Percentiles rank a stretch among this genome's conserved stretches.
Evolutionary conservation across 2,888 invertebrate genomes (phyloP).

Genomic region (Yponomeuta evonymella): DNA sequence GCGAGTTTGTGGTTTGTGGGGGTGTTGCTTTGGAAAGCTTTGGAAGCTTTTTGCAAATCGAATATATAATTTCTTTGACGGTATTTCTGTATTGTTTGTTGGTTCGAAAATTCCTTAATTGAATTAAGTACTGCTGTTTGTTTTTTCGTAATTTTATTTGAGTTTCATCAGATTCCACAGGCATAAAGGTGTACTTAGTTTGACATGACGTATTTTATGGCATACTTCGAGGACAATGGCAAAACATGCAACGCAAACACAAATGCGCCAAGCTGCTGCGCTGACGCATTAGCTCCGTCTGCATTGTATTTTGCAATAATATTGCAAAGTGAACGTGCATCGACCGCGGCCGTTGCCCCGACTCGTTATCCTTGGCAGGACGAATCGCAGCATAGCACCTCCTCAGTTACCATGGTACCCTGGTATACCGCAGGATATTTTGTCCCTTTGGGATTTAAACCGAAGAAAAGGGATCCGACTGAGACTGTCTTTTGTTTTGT

Average conservation of each 20-base stretch:
- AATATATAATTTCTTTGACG: too few species aligned
- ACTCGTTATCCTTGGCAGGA: slow-evolving; percentile 66
- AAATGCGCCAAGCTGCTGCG: not conserved
- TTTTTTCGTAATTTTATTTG: too few species aligned
- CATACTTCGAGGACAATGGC: not conserved
- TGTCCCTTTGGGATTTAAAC: slow-evolving; percentile 72
- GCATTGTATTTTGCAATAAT: slow-evolving; percentile 1
- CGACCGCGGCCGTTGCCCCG: slow-evolving; percentile 51
- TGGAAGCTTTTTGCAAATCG: too few species aligned
- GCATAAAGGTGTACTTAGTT: too few species aligned
- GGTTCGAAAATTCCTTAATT: too few species aligned
- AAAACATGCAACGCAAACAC: not conserved
- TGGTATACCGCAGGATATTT: slow-evolving; percentile 75
- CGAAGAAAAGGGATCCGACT: slow-evolving; percentile 6
- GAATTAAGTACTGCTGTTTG: too few species aligned
- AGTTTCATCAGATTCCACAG: too few species aligned
- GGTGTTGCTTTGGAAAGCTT: too few species aligned
- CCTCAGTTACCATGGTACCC: slow-evolving; percentile 54
- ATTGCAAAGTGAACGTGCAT: slow-evolving; percentile 43
- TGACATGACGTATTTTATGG: too few species aligned
- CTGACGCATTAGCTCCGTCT: not conserved
- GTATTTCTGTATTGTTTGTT: too few species aligned
- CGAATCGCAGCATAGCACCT: slow-evolving; percentile 47
- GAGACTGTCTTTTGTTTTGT: slow-evolving; percentile 10
- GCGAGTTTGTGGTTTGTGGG: too few species aligned